phyloP scores from a whole-genome alignment of 2,888 invertebrate genomes.

The Epinotia bilunana region DNA sequence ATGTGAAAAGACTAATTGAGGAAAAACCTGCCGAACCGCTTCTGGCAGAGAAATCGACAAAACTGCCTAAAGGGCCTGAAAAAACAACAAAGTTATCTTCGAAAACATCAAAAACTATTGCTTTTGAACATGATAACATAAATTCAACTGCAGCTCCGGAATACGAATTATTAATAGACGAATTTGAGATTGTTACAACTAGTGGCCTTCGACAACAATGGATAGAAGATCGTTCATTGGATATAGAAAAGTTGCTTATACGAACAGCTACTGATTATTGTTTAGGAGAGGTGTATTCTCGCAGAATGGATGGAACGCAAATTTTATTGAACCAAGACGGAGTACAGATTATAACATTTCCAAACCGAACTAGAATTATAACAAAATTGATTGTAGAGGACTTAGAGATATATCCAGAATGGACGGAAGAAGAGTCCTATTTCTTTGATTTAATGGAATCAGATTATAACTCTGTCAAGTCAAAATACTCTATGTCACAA shows the following conservation, averaged over 20 bases:
- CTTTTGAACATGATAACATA: conserved; percentile 51
- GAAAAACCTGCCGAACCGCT: conserved; percentile 47
- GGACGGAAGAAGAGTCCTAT: conserved; percentile 70
- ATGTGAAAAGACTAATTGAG: conserved; percentile 56
- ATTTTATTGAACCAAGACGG: conserved; percentile 74
- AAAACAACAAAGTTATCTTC: conserved; percentile 59
- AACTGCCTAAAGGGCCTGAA: conserved; percentile 52
- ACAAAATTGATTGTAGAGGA: conserved; percentile 65
- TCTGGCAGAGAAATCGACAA: conserved; percentile 66
- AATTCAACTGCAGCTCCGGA: conserved; percentile 51
- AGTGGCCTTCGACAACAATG: conserved; percentile 69
- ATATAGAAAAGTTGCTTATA: conserved; percentile 68
- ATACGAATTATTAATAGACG: conserved; percentile 66
- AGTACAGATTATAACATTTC: conserved; percentile 69
- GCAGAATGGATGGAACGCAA: conserved; percentile 75
- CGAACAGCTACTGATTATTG: conserved; percentile 76
- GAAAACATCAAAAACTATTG: conserved; percentile 58
- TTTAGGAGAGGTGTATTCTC: conserved; percentile 73
- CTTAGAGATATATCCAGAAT: conserved; percentile 73
- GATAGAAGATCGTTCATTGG: conserved; percentile 56
- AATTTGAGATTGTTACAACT: conserved; percentile 69
- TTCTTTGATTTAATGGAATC: conserved; percentile 60
- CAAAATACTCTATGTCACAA: conserved; percentile 60
- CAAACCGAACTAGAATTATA: conserved; percentile 73
- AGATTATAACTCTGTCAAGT: conserved; percentile 55